Evolutionary conservation across 2,797 vertebrate genomes (phyloP).

Genomic region (Tadarida brasiliensis): DNA sequence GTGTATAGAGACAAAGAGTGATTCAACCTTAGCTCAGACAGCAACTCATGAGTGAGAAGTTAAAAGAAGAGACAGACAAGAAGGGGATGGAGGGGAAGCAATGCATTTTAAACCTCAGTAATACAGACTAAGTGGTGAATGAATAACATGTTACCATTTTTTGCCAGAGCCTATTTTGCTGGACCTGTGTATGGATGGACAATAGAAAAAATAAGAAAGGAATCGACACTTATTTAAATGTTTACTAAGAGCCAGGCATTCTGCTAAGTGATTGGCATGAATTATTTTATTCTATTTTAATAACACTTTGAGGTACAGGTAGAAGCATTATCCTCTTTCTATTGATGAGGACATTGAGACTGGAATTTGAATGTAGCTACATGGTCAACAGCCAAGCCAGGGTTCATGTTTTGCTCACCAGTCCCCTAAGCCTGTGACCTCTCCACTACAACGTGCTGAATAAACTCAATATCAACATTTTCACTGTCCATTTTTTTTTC

Average conservation of each 20-base stretch:
- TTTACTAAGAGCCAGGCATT: background rate
- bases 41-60: background rate
- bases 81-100: background rate
- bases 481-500: background rate
- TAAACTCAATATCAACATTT: constrained; percentile 28
- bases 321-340: background rate
- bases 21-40: background rate
- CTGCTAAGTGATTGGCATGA: background rate
- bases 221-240: background rate
- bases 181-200: background rate
- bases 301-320: background rate
- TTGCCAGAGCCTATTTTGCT: background rate
- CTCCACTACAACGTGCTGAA: background rate
- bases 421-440: background rate
- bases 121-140: background rate
- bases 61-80: background rate
- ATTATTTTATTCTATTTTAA: constrained; percentile 15
- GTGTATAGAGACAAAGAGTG: background rate
- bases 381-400: background rate
- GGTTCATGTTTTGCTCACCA: background rate
- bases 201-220: constrained; percentile 24
- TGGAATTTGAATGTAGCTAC: background rate
- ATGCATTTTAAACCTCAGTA: constrained; percentile 16
- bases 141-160: background rate
- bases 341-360: background rate